Percentiles rank a stretch among this genome's conserved stretches.
Conservation (phyloP, 2,113 vertebrate genomes). For the Salvelinus alpinus region DNA sequence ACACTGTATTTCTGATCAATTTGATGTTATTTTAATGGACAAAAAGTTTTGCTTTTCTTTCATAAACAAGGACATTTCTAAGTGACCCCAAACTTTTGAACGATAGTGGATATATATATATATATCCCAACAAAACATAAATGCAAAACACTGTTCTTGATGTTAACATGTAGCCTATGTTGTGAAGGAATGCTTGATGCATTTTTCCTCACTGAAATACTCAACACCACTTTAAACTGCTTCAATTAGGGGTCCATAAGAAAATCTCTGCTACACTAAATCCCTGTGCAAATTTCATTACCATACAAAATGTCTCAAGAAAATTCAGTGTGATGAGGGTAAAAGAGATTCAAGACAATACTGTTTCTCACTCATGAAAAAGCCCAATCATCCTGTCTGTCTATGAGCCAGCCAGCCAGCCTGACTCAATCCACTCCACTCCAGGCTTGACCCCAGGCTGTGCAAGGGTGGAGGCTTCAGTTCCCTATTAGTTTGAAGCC, state of each 20-base stretch:
- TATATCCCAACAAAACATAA: not conserved
- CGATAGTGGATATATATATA: no score
- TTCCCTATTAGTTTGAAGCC: slow-evolving; percentile 22
- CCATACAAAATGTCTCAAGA: not conserved
- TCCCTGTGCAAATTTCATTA: not conserved
- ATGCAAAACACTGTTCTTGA: not conserved
- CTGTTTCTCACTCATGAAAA: slow-evolving; percentile 8
- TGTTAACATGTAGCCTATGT: not conserved
- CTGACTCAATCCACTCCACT: slow-evolving; percentile 29
- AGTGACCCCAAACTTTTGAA: no score
- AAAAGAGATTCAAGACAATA: not conserved
- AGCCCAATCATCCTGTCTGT: slow-evolving; percentile 28
- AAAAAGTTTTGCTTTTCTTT: no score
- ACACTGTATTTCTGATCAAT: no score
- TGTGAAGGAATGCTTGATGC: not conserved
- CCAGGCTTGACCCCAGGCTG: slow-evolving; percentile 30
- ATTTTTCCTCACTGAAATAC: not conserved
- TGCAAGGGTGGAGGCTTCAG: slow-evolving; percentile 9
- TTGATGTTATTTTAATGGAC: no score
- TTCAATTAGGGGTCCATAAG: not conserved
- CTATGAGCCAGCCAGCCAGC: slow-evolving; percentile 38
- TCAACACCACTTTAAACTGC: not conserved
- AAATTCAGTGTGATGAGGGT: not conserved
- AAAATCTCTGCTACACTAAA: not conserved
- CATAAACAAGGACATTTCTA: no score